These are phyloP conservation scores for Nyctereutes procyonoides DNA, from an alignment of 2,113 vertebrate genomes.

Conservation along the genomic window DNA sequence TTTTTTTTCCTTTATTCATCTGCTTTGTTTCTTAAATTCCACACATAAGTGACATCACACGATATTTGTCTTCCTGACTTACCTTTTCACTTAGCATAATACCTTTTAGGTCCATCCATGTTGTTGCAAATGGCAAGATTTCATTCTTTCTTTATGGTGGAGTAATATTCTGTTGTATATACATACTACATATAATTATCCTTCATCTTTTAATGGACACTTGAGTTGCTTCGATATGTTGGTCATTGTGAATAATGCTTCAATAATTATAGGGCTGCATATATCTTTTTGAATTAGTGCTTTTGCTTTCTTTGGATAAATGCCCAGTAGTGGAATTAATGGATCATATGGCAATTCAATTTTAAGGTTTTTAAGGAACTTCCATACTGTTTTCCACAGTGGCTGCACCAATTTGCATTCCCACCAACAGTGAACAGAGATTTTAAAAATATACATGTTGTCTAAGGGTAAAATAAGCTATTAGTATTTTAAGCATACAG, in stretches of 20 bases:
- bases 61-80: background rate
- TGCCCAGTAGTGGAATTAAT: background rate
- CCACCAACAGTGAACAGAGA: background rate
- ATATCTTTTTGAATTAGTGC: background rate
- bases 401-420: background rate
- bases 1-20: background rate
- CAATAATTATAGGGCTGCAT: background rate
- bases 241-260: background rate
- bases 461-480: background rate
- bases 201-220: background rate
- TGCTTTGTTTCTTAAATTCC: background rate
- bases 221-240: background rate
- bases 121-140: background rate
- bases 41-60: background rate
- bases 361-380: background rate
- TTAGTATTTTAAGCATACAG: background rate
- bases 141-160: background rate
- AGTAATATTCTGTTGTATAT: background rate
- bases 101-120: background rate
- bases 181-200: background rate
- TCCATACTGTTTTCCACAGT: background rate
- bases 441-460: background rate
- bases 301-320: background rate
- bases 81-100: background rate
- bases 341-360: background rate